Evolutionary conservation across 2,113 vertebrate genomes (phyloP).

Genomic region (Sminthopsis crassicaudata): DNA sequence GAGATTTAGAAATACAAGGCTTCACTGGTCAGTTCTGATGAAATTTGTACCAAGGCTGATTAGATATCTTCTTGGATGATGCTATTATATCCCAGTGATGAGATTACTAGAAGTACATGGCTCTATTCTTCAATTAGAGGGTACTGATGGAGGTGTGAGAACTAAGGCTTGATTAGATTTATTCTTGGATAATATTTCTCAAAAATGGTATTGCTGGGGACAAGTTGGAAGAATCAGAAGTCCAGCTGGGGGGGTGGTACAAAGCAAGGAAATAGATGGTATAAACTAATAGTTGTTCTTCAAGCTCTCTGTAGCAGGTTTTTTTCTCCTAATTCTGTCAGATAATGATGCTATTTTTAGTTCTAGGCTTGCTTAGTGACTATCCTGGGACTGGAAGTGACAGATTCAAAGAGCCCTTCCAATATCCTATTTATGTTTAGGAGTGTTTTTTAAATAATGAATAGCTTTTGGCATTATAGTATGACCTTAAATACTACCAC

Average conservation of each 20-base stretch:
- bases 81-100: too few species aligned
- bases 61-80: not conserved
- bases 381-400: conserved; percentile 17
- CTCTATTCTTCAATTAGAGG: not conserved
- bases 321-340: conserved; percentile 26
- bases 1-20: not conserved
- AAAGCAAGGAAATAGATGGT: not conserved
- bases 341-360: conserved; percentile 49
- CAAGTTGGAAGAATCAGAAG: not conserved
- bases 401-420: not conserved
- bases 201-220: not conserved
- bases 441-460: not conserved
- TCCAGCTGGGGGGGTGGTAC: not conserved
- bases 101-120: not conserved
- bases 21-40: not conserved
- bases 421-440: not conserved
- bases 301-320: conserved; percentile 14
- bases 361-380: not conserved
- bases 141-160: not conserved
- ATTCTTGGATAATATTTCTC: not conserved
- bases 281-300: not conserved
- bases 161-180: not conserved
- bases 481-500: conserved; percentile 14
- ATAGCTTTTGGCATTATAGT: conserved; percentile 22
- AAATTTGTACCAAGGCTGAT: not conserved